Evolutionary conservation across 2,113 vertebrate genomes (phyloP), one percentile per base, ranked within the genome.

Genomic region (Origma solitaria): DNA sequence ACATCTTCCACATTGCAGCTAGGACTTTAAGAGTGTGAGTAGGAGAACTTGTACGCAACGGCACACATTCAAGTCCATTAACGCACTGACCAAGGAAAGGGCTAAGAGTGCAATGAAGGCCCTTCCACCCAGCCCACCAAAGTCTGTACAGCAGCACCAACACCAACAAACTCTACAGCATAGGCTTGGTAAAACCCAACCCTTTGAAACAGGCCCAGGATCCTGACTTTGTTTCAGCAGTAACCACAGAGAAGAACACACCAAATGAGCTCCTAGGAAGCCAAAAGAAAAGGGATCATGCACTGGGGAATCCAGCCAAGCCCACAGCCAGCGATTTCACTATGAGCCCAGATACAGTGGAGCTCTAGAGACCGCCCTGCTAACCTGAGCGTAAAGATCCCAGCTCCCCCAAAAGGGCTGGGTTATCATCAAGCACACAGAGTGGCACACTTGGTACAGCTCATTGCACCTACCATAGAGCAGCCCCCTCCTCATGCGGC

Each of bases 401-500:
- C 14, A 64, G 44, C 58, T 19, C 15, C 31, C 11, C 4, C 1
- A 2, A 1, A 18, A 33, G 28, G 33, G 23, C 28, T 38, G 13
- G 19, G 54, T 13, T 45, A 5, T 8, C 24, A 33, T 4, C 62
- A 37, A 22, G 54, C 62, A 37, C 37, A 8, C 45, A 37, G 62
- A 37, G 18, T 27, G 28, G 56, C 38, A 42, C 20, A 35, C 15
- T 20, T 19, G 13, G 31, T 28, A 40, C 21, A 80, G 66, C 50
- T 40, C 25, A 5, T 8, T 38, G 27, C 70, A 94, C 97, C 38
- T 96, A 98, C 98, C 98, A 0, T 98, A 98, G 4, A 99, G 98
- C 45, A 99, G 98, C 7, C 98, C 99, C 5, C 98, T 97, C 66
- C 98, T 97, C 97, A 99, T 98, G 31, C 99, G 98, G 21, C 99